Base-by-base conservation (phyloP, 2,113 vertebrate genomes). In the Pungitius pungitius region DNA sequence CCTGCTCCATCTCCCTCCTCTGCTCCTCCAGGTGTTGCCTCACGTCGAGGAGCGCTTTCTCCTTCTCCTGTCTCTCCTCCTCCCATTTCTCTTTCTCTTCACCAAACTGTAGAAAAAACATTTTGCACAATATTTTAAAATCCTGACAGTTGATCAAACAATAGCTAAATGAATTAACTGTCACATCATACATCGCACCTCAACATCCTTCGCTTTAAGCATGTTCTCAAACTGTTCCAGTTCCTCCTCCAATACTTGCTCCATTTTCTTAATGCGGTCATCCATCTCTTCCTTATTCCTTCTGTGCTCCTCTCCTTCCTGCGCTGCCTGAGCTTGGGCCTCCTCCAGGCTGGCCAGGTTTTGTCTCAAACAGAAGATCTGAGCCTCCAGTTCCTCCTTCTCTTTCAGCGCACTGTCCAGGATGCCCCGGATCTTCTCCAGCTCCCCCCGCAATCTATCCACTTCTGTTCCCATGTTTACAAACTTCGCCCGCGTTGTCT, bases 141-240 rank as follows among this genome's bases (percentile, higher is more conserved):
- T 17, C 8, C 20, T 13, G 7, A 24, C 10, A 73, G 2, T 0
- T 39, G 20, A 2, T 43, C 26, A 33, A 57, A 56, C 26, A 63
- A 20, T 13, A 42, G 27, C 6, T 27, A 62, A 62, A 30, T 18
- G 69, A 56, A 39, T 26, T 0, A 22, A 24, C 8, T 42, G 4
- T 45, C 11, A 1, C 1, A 8, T 12, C 6, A 2, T 51, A 4
- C 27, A 11, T 69, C 80, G 62, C 45, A 94, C 89, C 89, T 95
- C 92, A 3, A 80, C 57, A 39, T 88, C 90, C 72, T 91, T 96
- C 24, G 80, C 77, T 77, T 94, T 91, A 11, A 96, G 85, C 33
- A 90, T 89, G 61, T 85, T 86, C 73, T 95, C 88, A 83, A 94
- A 94, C 57, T 78, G 90, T 65, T 93, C 84, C 45, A 93, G 93